Evolutionary conservation across 1,140 invertebrate species (phyloP).

Genomic region (Phortica variegata): DNA sequence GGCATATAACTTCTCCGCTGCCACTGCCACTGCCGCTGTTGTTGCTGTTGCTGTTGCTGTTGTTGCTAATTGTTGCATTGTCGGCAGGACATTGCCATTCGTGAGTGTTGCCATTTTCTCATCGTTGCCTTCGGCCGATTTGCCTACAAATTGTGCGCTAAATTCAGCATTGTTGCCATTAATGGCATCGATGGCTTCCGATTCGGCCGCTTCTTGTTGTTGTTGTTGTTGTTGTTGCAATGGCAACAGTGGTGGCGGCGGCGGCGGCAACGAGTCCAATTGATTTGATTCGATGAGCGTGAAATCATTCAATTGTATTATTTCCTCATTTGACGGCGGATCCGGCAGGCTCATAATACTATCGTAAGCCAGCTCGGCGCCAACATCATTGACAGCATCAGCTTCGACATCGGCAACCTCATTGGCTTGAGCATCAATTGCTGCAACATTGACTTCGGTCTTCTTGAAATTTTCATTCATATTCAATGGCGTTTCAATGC

Average conservation of each 20-base stretch:
- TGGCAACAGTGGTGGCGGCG: constrained; percentile 35
- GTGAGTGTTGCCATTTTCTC: no score
- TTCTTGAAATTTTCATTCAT: not conserved
- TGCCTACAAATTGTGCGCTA: no score
- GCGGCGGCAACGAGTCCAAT: constrained; percentile 51
- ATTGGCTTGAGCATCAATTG: not conserved
- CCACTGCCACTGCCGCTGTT: not conserved
- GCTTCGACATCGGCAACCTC: not conserved
- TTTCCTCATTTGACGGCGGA: constrained; percentile 51
- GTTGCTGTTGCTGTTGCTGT: constrained; percentile 11
- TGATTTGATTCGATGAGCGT: constrained; percentile 43
- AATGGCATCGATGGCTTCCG: constrained; percentile 6
- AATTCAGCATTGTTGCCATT: constrained; percentile 5
- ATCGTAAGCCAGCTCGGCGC: constrained; percentile 37
- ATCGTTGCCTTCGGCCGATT: no score
- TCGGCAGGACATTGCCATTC: not conserved
- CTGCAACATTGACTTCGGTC: not conserved
- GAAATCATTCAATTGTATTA: constrained; percentile 48
- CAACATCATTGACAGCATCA: no score
- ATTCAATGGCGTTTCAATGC: no score
- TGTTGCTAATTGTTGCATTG: not conserved
- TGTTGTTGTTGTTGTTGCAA: constrained; percentile 10
- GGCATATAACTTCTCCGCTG: not conserved
- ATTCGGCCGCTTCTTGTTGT: constrained; percentile 13
- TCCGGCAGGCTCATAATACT: constrained; percentile 53